phyloP scores from a whole-genome alignment of 2,888 invertebrate genomes.

The Heteromyza rotundicornis region DNA sequence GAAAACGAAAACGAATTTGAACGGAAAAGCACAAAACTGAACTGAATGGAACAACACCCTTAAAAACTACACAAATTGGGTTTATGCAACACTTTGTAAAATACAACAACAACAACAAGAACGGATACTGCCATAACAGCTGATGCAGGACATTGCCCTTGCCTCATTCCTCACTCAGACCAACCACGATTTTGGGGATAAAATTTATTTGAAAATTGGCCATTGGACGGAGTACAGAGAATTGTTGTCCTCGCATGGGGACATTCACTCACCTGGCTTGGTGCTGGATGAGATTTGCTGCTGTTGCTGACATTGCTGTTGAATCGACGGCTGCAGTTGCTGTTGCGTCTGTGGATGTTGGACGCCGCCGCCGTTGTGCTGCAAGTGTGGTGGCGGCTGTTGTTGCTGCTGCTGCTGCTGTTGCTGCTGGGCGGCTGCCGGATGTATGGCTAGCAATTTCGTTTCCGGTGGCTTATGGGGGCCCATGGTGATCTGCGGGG shows the following conservation, averaged over 20 bases:
- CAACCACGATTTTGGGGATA: too few species aligned
- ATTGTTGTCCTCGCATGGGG: background rate
- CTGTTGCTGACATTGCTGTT: slow-evolving; percentile 45
- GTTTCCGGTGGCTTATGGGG: slow-evolving; percentile 64
- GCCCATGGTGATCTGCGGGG: slow-evolving; percentile 62
- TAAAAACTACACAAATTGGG: background rate
- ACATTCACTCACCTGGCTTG: slow-evolving; percentile 57
- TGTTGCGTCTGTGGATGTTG: slow-evolving; percentile 39
- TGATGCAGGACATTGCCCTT: background rate
- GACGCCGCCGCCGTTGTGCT: slow-evolving; percentile 28
- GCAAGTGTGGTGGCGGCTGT: slow-evolving; percentile 40
- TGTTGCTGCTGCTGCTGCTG: slow-evolving; percentile 51
- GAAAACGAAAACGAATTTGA: background rate
- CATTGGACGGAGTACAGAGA: too few species aligned
- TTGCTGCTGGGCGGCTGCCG: slow-evolving; percentile 53
- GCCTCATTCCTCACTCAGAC: too few species aligned
- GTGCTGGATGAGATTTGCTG: slow-evolving; percentile 49
- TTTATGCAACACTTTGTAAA: background rate
- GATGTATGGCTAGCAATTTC: slow-evolving; percentile 62
- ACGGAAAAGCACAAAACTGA: too few species aligned
- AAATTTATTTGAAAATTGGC: background rate
- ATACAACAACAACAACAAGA: background rate
- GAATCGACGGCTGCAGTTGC: slow-evolving; percentile 45
- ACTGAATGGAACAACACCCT: background rate
- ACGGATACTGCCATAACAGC: background rate